Percentiles rank a stretch among this genome's conserved stretches.
These are phyloP conservation scores for Melanotaenia trifasciata DNA, from an alignment of 2,797 vertebrate genomes.

Conservation along the genomic window DNA sequence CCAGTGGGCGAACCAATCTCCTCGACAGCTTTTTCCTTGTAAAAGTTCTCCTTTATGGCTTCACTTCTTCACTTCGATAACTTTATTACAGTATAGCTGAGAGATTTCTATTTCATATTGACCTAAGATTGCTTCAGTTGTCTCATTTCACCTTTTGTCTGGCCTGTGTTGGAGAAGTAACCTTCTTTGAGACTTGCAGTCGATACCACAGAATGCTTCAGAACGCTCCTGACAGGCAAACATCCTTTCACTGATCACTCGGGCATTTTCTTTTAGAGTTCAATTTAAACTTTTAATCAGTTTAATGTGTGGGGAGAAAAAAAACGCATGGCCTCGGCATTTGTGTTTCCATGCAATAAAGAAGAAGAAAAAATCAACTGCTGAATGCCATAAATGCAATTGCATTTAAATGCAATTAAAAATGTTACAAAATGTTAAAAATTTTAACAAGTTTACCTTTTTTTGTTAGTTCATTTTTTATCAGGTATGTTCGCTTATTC, in stretches of 20 bases:
- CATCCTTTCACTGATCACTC: conserved; percentile 79
- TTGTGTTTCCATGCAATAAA: conserved; percentile 61
- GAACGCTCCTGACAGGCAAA: conserved; percentile 74
- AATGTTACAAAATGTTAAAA: too few species aligned
- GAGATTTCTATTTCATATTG: conserved; percentile 98
- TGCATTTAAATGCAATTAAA: neutral
- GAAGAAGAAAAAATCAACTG: conserved; percentile 52
- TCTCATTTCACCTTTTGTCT: conserved; percentile 97
- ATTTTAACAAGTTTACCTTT: conserved; percentile 8
- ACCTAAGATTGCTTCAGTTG: conserved; percentile 98
- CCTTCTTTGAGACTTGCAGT: conserved; percentile 92
- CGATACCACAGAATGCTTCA: conserved; percentile 88
- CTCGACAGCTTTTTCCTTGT: conserved; percentile 88
- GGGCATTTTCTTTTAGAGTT: conserved; percentile 86
- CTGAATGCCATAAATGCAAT: conserved; percentile 44
- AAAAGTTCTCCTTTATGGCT: conserved; percentile 91
- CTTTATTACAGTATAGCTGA: conserved; percentile 96
- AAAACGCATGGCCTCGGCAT: conserved; percentile 57
- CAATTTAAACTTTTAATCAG: conserved; percentile 78
- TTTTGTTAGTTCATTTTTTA: neutral
- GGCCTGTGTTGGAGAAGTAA: conserved; percentile 92
- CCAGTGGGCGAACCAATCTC: conserved; percentile 85
- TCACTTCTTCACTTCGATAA: conserved; percentile 94
- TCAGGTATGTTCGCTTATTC: neutral
- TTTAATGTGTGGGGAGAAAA: conserved; percentile 37